Evolutionary conservation across 2,797 vertebrate species (phyloP), one percentile per base, ranked within the genome.

Genomic region (Notolepis coatsorum): DNA sequence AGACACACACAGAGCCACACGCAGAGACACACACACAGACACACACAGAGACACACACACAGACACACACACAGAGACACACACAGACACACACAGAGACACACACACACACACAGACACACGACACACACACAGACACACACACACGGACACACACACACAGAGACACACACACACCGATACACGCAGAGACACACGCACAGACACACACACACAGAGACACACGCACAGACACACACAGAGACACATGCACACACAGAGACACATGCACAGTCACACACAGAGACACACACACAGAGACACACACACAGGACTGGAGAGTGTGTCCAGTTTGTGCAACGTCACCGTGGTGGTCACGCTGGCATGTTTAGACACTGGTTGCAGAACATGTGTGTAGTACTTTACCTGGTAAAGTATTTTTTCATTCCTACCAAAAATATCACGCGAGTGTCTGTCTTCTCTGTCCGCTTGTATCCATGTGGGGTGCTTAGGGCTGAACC

Each of bases 331-430:
- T 25, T 41, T 55, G 20, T 33, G 41, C 54, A 45, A 21, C 50
- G 55, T 46, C 28, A 47, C 25, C 33, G 43, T 39, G 9, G 43
- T 39, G 9, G 45, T 62, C 10, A 13, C 21, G 25, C 48, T 27
- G 25, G 25, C 25, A 39, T 51, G 3, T 38, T 42, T 37, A 48
- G 23, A 41, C 28, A 45, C 12, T 41, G 43, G 7, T 9, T 42
- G 6, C 5, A 18, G 46, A 51, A 28, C 25, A 2, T 48, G n/a
- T n/a, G n/a, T n/a, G n/a, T n/a, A n/a, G n/a, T n/a, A n/a, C n/a
- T 50, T 56, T 42, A 1, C 17, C 28, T 47, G 20, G 24, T 24
- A 5, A 15, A 2, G 4, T 48, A 33, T 20, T 60, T 51, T n/a
- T n/a, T n/a, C n/a, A n/a, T n/a, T n/a, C n/a, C n/a, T 43, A 52